Base-by-base conservation (phyloP, 2,888 invertebrate genomes). In the Sinodicranocentrus sp. region DNA sequence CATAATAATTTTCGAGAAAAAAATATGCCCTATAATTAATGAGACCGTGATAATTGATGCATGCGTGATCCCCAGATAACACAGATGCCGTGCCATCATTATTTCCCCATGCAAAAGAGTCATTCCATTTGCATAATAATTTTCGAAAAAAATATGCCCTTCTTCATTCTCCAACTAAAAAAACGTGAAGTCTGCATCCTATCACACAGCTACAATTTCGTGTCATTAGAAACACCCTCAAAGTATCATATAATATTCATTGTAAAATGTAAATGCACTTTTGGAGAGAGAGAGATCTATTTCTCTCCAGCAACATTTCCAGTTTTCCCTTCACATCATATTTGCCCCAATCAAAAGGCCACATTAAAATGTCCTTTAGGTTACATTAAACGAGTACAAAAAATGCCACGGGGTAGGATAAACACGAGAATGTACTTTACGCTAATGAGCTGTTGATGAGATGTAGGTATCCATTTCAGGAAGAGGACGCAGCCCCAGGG, bases 391-490 rank as follows among this genome's bases (percentile, higher is more conserved):
- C 21, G 67, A 44, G 44, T 59, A 39, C 21, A 23, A 25, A 48
- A 68, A 48, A 19, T 48, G 13, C 19, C 28, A 17, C 1, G n/a
- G 39, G 63, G 63, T n/a, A 3, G 17, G 26, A 33, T n/a, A 52
- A 52, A 68, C 68, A 68, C 19, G 52, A 52, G 48, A 68, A 52
- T 48, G 26, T 68, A 68, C 68, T 68, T 26, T 48, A 26, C 26
- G 6, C 52, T 68, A 68, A 68, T 68, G 68, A 68, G 68, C 52
- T 43, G 68, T 15, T 28, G 57, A 57, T 57, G 57, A 52, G 8
- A 25, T 63, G 63, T 26, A 10, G 8, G 28, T 68, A 23, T 44
- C 23, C 67, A 67, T 67, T 43, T 67, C 44, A 52, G 17, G 43
- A 28, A 63, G 44, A 28, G 21, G 39, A 44, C 10, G 15, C 1